A percentile compares a stretch with the other conserved stretches of the same genome.
Conservation (phyloP, 2,888 invertebrate species). For the Synergus japonicus region DNA sequence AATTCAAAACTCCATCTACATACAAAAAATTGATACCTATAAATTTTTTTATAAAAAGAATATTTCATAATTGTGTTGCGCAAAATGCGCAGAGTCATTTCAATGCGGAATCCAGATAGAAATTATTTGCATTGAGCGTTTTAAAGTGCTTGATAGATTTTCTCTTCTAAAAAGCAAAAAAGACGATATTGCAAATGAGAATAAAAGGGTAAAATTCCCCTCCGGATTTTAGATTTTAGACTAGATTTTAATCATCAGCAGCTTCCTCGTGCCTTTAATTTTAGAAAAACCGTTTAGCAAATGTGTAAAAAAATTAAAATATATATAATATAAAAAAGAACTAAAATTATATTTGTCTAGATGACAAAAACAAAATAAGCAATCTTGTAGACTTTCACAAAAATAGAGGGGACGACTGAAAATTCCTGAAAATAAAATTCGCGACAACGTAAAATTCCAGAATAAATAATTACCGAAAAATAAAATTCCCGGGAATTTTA, state of each 20-base stretch:
- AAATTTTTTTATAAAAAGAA: neutral
- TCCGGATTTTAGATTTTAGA: neutral
- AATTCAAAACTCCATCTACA: neutral
- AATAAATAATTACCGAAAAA: too few species aligned
- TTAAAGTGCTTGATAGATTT: neutral
- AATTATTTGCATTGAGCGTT: constrained; percentile 9
- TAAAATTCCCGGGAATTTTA: too few species aligned
- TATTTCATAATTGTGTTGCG: neutral
- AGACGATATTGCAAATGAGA: neutral
- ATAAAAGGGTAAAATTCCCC: neutral
- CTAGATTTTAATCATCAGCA: neutral
- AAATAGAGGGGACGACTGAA: too few species aligned
- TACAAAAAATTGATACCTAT: neutral
- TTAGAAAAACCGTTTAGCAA: neutral
- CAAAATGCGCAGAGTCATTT: neutral
- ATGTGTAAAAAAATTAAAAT: neutral
- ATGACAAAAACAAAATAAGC: neutral
- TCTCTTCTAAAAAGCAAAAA: neutral
- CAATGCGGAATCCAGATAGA: neutral
- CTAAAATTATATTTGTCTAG: neutral
- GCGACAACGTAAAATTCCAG: too few species aligned
- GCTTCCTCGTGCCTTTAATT: neutral
- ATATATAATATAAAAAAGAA: neutral
- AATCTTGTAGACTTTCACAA: too few species aligned
- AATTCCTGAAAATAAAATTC: too few species aligned